Base-by-base conservation (phyloP, 2,797 vertebrate genomes). In the Clarias platycephalus region DNA sequence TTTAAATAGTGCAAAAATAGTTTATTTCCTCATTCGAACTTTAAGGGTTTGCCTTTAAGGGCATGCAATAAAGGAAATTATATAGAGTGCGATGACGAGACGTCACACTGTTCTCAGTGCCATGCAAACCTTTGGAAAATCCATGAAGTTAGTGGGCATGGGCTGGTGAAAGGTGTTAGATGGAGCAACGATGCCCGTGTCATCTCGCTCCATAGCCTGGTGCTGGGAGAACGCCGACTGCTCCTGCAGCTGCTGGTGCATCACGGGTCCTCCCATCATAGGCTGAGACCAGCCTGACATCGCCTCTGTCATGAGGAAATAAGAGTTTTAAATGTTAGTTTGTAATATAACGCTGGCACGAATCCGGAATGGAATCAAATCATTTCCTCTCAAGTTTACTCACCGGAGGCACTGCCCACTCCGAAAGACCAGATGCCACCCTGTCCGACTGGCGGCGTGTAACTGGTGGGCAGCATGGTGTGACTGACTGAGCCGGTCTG, bases 391-490 rank as follows among this genome's bases (percentile, higher is more conserved):
- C 5, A 20, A 20, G 22, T 10, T 68, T 53, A 87, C 93, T 90
- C 87, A 99, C 98, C 98, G 44, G 98, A 97, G 81, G 96, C 95
- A 71, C 95, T 98, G 88, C 98, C 98, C 8, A 99, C 97, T 4
- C 98, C 98, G 34, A 99, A 99, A 40, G 98, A 99, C 98, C 98
- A 99, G 89, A 99, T 99, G 88, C 98, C 98, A 72, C 97, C 97
- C 86, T 99, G 97, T 82, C 98, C 98, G 22, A 99, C 98, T 0
- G 98, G 96, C 53, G 98, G 96, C 0, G 97, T 96, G 92, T 99
- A 99, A 94, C 96, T 98, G 94, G 96, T 98, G 89, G 97, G 96
- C 88, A 98, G 90, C 31, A 98, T 95, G 0, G 97, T 95, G 3
- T 97, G 97, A 62, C 97, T 95, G 82, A 97, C 96, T 0, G 97